These are phyloP conservation scores for Nymphicus hollandicus DNA, from an alignment of 2,113 vertebrate species.

Conservation along the genomic window DNA sequence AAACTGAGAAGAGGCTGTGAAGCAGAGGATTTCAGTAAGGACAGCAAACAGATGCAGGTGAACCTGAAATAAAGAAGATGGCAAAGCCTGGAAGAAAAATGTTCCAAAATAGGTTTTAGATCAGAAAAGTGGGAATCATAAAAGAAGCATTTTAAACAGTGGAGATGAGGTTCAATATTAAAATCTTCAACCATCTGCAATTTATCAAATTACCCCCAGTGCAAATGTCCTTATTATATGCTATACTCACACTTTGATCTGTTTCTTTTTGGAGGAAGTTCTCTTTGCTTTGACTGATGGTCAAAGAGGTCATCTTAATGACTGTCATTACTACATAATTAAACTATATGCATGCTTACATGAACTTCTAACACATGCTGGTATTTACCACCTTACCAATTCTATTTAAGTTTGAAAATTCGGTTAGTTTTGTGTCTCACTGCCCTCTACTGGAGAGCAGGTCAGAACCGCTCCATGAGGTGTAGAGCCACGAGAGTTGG, in stretches of 20 bases:
- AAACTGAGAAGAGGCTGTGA: not conserved
- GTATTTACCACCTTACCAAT: accelerated
- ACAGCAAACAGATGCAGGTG: not conserved
- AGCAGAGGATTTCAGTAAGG: not conserved
- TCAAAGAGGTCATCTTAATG: not conserved
- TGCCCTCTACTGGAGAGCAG: conserved; percentile 59
- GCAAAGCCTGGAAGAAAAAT: not conserved
- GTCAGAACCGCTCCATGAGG: not conserved
- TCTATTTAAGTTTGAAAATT: not conserved
- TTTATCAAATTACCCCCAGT: not conserved
- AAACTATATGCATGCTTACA: not conserved
- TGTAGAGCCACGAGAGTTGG: not conserved
- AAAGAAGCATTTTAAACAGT: not conserved
- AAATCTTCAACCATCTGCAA: not conserved
- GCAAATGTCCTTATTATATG: not conserved
- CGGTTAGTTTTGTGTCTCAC: not conserved
- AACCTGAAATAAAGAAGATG: not conserved
- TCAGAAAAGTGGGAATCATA: not conserved
- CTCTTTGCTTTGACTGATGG: not conserved
- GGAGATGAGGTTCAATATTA: not conserved
- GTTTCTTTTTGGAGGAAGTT: not conserved
- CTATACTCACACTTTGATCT: not conserved
- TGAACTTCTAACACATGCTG: not conserved
- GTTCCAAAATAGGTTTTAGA: not conserved
- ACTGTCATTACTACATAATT: not conserved